A percentile compares a stretch with the other conserved stretches of the same genome.
phyloP scores from a whole-genome alignment of 1,140 invertebrate genomes.

The Caenorhabditis tropicalis region DNA sequence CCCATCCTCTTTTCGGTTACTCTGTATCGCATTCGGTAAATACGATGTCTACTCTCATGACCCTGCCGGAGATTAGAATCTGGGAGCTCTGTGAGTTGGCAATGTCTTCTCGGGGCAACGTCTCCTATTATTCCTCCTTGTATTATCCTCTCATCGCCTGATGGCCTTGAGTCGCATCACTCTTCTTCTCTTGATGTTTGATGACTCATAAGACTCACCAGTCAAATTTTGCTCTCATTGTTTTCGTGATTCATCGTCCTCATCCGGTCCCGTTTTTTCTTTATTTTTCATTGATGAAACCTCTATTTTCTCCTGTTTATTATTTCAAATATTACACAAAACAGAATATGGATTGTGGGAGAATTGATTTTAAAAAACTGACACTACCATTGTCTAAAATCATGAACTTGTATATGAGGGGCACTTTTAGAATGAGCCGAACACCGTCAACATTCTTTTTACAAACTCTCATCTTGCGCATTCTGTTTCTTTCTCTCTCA shows the following conservation, averaged over 20 bases:
- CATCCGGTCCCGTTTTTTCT: background rate
- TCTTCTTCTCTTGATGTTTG: background rate
- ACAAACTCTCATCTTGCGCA: background rate
- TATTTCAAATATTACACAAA: too few species aligned
- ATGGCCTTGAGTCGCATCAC: background rate
- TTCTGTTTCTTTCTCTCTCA: background rate
- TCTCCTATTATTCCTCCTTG: background rate
- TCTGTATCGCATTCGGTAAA: background rate
- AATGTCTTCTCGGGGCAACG: background rate
- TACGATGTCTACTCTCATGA: background rate
- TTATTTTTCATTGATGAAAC: background rate
- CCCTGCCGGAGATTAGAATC: conserved; percentile 22
- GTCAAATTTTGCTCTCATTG: background rate
- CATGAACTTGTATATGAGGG: too few species aligned
- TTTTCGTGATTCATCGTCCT: background rate
- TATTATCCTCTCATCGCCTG: background rate
- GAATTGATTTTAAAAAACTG: too few species aligned
- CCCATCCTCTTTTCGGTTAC: background rate
- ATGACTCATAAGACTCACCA: background rate
- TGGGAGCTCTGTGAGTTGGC: conserved; percentile 21
- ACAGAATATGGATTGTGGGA: too few species aligned
- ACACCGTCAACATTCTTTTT: background rate
- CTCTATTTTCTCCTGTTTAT: too few species aligned
- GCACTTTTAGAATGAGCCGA: background rate
- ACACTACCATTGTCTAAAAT: too few species aligned